Conservation (phyloP, 2,888 invertebrate species). For the Tetheella fluctuosa region DNA sequence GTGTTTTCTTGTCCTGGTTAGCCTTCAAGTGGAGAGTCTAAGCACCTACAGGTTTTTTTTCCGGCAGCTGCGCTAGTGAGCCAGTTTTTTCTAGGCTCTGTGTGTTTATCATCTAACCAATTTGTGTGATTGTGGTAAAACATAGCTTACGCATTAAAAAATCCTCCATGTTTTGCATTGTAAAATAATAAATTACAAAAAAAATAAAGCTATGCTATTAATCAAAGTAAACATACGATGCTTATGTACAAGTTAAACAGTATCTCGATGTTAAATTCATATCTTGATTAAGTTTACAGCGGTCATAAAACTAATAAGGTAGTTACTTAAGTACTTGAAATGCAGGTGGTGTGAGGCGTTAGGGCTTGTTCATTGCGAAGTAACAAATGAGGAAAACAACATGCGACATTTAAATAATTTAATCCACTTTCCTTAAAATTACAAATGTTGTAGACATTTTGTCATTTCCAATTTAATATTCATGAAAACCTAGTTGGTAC, state of each 20-base stretch:
- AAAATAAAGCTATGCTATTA: too few relatives aligned
- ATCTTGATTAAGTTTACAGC: constrained; percentile 60
- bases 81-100: too few relatives aligned
- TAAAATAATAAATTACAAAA: constrained; percentile 28
- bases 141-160: neutral
- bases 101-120: too few relatives aligned
- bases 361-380: neutral
- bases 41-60: too few relatives aligned
- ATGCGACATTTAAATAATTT: neutral
- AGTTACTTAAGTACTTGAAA: constrained; percentile 19
- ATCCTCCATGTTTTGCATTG: too few relatives aligned
- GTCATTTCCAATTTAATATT: neutral
- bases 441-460: too few relatives aligned
- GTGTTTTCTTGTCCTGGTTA: too few relatives aligned
- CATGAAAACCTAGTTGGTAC: neutral
- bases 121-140: too few relatives aligned
- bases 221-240: constrained; percentile 37
- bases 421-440: neutral
- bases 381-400: neutral
- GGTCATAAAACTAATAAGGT: constrained; percentile 54
- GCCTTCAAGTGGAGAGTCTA: too few relatives aligned
- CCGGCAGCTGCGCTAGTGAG: too few relatives aligned
- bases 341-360: constrained; percentile 14
- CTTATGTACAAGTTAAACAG: constrained; percentile 37
- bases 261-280: constrained; percentile 37